phyloP scores from a whole-genome alignment of 2,888 invertebrate species.

The Aspidiotus rigidus region DNA sequence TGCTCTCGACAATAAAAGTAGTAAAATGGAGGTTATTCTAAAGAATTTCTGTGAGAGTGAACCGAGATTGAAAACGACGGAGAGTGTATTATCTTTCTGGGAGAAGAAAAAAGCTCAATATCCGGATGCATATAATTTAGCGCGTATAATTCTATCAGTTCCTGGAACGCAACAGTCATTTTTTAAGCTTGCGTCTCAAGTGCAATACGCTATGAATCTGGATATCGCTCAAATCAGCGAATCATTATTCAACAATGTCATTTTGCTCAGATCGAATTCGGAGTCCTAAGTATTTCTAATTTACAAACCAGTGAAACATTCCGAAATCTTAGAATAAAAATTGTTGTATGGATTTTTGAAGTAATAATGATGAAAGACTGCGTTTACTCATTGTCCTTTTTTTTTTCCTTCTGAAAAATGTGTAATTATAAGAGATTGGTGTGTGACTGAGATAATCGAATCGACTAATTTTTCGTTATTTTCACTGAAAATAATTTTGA shows the following conservation, averaged over 20 bases:
- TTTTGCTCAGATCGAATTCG: neutral
- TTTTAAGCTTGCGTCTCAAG: neutral
- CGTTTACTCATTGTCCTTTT: no score
- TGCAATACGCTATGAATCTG: neutral
- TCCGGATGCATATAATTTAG: neutral
- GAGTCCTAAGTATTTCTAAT: neutral
- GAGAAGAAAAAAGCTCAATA: neutral
- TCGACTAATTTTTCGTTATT: no score
- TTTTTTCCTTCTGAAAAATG: no score
- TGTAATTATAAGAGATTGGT: no score
- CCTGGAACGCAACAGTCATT: neutral
- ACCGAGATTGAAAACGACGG: neutral
- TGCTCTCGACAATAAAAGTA: neutral
- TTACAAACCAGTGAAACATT: no score
- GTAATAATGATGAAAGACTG: no score
- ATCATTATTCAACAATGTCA: neutral
- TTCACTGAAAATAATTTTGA: no score
- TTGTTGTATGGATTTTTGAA: no score
- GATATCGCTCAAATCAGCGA: neutral
- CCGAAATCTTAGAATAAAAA: no score
- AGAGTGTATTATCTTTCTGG: neutral
- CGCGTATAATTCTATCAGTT: neutral
- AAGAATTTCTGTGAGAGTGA: slow-evolving; percentile 1
- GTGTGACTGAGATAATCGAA: no score
- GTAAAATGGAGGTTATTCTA: neutral